These are phyloP conservation scores for Jaculus jaculus DNA, from an alignment of 2,113 vertebrate genomes.

Conservation along the genomic window DNA sequence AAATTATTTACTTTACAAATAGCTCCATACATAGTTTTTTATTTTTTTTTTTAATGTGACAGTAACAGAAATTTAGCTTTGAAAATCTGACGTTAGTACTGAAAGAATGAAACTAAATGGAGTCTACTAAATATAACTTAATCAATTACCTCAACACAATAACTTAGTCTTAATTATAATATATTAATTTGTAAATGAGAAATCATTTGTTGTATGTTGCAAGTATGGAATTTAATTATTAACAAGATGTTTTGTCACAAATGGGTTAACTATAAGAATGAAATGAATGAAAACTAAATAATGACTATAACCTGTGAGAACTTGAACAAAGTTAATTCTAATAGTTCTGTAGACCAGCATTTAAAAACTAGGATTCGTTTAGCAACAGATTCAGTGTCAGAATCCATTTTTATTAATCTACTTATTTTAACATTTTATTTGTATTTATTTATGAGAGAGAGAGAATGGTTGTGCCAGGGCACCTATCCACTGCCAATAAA, in stretches of 20 bases:
- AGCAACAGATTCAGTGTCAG: neutral
- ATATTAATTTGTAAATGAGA: neutral
- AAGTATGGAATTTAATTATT: neutral
- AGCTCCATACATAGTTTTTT: neutral
- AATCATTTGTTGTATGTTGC: neutral
- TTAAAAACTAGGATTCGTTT: conserved; percentile 5
- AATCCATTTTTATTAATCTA: neutral
- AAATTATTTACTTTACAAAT: neutral
- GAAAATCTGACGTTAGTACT: neutral
- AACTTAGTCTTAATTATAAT: neutral
- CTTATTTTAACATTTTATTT: no score
- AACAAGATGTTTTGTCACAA: neutral
- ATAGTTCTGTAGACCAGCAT: neutral
- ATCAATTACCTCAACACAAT: neutral
- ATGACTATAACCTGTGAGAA: neutral
- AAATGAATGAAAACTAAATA: neutral
- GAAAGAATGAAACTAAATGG: neutral
- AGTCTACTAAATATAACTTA: neutral
- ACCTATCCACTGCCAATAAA: no score
- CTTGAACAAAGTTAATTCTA: neutral
- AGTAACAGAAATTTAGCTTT: conserved; percentile 16
- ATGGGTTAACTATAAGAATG: neutral
- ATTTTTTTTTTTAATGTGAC: neutral
- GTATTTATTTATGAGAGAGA: no score
- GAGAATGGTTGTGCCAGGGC: no score